Base-by-base conservation (phyloP, 2,888 invertebrate genomes). In the Allygus modestus region DNA sequence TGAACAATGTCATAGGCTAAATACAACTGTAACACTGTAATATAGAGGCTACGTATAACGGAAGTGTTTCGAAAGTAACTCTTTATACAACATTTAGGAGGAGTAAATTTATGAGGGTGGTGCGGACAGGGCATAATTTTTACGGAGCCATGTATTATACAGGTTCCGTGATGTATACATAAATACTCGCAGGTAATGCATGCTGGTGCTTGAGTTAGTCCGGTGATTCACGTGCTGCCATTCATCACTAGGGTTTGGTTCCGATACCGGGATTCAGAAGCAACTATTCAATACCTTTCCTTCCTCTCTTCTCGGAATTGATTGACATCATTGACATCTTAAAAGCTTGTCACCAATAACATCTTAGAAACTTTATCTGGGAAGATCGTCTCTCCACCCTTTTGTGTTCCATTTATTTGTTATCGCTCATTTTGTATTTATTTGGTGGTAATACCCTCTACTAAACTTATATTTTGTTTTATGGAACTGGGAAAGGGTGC, bases 291-390 rank as follows among this genome's bases (percentile, higher is more conserved):
- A 15, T 46, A 46, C 9, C 46, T 46, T 46, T 46, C 46, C 17
- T 46, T 15, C 46, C 46, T 15, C 46, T 15, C 12, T 12, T 11
- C 46, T 46, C 17, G 17, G 12, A 15, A 46, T 12, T 46, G 46
- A 46, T 54, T 54, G 20, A 54, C 54, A 20, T 23, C 54, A 54
- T 54, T 54, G 54, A 23, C 54, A 54, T 54, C 54, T 54, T 54
- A 54, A 54, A 54, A 54, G 54, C 54, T 46, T 54, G 54, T 54
- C 54, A 11, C 54, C 51, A 23, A 23, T 54, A 54, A 54, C 54
- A 54, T 54, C 54, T 23, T 23, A 23, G 23, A 54, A 54, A 15
- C 7, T 23, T 54, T 46, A 23, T 23, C 20, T 5, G 23, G 23
- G 54, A 54, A 54, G 23, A 54, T 54, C 11, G 20, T 23, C 54